phyloP scores from a whole-genome alignment of 2,113 vertebrate genomes.

The Enhydra lutris region DNA sequence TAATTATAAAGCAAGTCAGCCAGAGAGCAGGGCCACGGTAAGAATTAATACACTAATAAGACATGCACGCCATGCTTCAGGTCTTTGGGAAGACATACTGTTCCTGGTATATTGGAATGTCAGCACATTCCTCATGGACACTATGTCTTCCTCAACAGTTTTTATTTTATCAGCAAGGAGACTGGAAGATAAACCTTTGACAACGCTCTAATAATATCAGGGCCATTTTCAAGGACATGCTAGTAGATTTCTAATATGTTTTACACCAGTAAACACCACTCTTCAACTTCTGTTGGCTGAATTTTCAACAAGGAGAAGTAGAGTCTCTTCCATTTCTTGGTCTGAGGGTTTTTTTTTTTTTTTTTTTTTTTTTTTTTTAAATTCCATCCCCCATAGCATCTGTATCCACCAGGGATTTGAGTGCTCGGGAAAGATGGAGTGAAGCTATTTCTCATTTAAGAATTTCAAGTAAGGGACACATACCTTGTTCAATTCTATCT shows the following conservation, averaged over 20 bases:
- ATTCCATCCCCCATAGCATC: background rate
- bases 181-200: background rate
- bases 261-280: background rate
- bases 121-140: background rate
- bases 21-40: background rate
- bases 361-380: background rate
- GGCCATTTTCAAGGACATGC: background rate
- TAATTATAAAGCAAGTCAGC: background rate
- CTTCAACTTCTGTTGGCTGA: background rate
- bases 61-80: background rate
- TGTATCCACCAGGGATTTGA: background rate
- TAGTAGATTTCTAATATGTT: background rate
- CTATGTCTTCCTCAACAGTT: background rate
- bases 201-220: background rate
- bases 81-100: background rate
- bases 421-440: background rate
- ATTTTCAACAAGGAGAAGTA: background rate
- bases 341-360: background rate
- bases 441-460: background rate
- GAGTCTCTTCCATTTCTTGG: background rate
- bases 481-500: constrained; percentile 94
- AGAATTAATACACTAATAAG: background rate
- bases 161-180: background rate
- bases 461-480: background rate
- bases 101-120: background rate